Evolutionary conservation across 2,113 vertebrate genomes (phyloP).

Genomic region (Hoplias malabaricus): DNA sequence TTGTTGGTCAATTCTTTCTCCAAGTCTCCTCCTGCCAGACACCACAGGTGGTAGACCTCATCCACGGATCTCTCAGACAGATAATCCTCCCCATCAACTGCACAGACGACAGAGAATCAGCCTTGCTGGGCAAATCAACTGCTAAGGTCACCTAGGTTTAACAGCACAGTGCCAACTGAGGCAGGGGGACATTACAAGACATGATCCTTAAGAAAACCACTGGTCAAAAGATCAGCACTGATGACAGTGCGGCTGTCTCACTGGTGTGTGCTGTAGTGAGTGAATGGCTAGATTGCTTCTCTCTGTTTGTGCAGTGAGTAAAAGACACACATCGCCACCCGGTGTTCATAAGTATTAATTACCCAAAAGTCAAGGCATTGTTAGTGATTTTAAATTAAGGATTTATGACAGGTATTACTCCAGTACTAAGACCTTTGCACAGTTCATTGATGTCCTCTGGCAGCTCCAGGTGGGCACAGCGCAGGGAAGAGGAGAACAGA

Average conservation of each 20-base stretch:
- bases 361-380: too few relatives aligned
- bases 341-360: too few relatives aligned
- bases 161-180: too few relatives aligned
- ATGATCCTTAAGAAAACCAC: too few relatives aligned
- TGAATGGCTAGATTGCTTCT: background rate
- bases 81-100: slow-evolving; percentile 83
- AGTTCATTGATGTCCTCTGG: slow-evolving; percentile 91
- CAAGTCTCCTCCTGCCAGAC: slow-evolving; percentile 95
- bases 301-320: too few relatives aligned
- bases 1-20: slow-evolving; percentile 97
- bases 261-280: background rate
- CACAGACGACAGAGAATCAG: background rate
- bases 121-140: too few relatives aligned
- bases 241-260: background rate
- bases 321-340: too few relatives aligned
- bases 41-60: slow-evolving; percentile 97
- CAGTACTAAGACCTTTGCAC: slow-evolving; percentile 79
- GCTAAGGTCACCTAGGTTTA: too few relatives aligned
- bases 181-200: too few relatives aligned
- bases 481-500: slow-evolving; percentile 89
- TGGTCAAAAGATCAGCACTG: too few relatives aligned
- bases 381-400: background rate
- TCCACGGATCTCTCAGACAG: slow-evolving; percentile 89
- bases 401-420: background rate
- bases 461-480: slow-evolving; percentile 87